Evolutionary conservation across 2,113 vertebrate species (phyloP).

Genomic region (Thamnophis sirtalis): DNA sequence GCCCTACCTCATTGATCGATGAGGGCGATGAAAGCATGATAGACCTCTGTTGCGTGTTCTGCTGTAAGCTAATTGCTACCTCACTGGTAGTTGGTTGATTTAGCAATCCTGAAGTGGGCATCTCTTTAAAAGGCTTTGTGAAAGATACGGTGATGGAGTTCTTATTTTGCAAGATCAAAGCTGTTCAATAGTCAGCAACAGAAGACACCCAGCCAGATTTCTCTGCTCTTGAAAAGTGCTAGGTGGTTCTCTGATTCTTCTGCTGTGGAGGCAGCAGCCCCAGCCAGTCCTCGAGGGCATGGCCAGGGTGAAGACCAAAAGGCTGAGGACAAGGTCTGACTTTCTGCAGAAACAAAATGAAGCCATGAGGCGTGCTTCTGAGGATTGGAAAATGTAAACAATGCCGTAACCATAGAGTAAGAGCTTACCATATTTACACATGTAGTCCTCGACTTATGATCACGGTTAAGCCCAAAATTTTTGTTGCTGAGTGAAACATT

Average conservation of each 20-base stretch:
- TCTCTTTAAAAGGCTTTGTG: not conserved
- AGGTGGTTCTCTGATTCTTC: not conserved
- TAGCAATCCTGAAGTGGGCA: not conserved
- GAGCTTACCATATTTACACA: not conserved
- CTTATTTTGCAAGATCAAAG: not conserved
- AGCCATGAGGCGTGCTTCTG: not conserved
- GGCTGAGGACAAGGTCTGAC: not conserved
- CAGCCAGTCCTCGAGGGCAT: not conserved
- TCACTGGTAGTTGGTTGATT: not conserved
- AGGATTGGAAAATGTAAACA: not conserved
- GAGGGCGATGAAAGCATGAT: not conserved
- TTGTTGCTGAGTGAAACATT: not conserved
- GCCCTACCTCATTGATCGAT: not conserved
- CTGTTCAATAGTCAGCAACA: not conserved
- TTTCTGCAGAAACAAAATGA: not conserved
- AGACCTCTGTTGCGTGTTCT: not conserved
- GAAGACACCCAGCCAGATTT: not conserved
- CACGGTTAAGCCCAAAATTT: not conserved
- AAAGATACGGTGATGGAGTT: not conserved
- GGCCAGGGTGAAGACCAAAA: too few species aligned
- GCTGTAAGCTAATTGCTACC: not conserved
- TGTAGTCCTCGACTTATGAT: not conserved
- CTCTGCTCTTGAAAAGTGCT: not conserved
- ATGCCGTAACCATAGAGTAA: not conserved
- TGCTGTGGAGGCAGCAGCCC: not conserved